Base-by-base conservation (phyloP, 1,140 invertebrate species). In the Drosophila punjabiensis region DNA sequence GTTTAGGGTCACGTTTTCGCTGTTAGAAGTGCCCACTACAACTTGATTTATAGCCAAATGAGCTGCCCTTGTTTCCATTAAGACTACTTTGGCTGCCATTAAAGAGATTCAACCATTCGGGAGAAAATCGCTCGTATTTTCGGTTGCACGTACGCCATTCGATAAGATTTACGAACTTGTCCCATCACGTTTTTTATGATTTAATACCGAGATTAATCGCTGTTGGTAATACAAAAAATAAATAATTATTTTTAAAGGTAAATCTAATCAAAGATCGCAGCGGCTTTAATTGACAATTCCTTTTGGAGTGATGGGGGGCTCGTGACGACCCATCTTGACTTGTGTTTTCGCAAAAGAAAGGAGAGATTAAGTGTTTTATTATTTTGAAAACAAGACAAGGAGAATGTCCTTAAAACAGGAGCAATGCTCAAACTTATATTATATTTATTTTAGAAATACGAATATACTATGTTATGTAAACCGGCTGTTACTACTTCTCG, bases 141-240 rank as follows among this genome's bases (percentile, higher is more conserved):
- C 11, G 13, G 37, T 18, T 43, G 63, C 63, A 55, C 48, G 47
- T 67, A 45, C 37, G 28, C 20, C 63, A 35, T 13, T 39, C n/a
- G 35, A 53, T 53, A 43, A 35, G n/a, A 68, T 53, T 55, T 68
- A 45, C 48, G n/a, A 68, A 70, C 67, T 52, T 43, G 62, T 43
- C 47, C 52, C 45, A 33, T 33, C 30, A 45, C 58, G 59, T 32
- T 48, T 63, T 63, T n/a, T 32, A 32, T 32, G 43, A 14, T 62
- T 24, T 35, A 33, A 53, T 55, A 7, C 6, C 14, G 18, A 68
- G 48, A 70, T 70, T 70, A 45, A 50, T 18, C 9, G 13, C 32
- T 6, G 35, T 37, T 43, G n/a, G 16, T 28, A 67, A 66, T 30
- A 39, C 33, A 37, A 37, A 55, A 35, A 65, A 52, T 20, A 55